phyloP scores from a whole-genome alignment of 2,113 vertebrate species.

The Sylvietta virens region DNA sequence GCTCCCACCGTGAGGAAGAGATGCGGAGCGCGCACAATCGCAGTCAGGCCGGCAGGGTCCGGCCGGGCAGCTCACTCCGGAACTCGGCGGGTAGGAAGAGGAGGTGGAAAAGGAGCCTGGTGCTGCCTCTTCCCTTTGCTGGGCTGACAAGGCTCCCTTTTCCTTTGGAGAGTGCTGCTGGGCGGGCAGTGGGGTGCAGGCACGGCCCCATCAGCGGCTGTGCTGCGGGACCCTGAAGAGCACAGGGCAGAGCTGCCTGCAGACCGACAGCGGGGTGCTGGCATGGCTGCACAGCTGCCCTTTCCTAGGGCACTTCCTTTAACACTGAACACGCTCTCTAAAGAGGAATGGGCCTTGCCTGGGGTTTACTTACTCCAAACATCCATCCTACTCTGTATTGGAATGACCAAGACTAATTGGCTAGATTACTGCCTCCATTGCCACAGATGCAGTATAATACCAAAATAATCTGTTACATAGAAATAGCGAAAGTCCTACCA shows the following conservation, averaged over 20 bases:
- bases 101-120: background rate
- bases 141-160: background rate
- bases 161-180: background rate
- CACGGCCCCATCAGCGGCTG: fast-evolving
- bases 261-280: fast-evolving
- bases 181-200: background rate
- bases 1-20: fast-evolving
- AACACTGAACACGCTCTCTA: background rate
- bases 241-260: background rate
- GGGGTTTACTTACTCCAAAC: background rate
- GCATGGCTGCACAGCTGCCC: background rate
- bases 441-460: background rate
- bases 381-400: background rate
- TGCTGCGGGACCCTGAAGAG: background rate
- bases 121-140: background rate
- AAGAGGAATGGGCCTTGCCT: background rate
- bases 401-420: background rate
- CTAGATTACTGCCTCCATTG: background rate
- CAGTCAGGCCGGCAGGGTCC: fast-evolving
- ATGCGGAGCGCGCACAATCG: fast-evolving
- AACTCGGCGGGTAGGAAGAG: fast-evolving
- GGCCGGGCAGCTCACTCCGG: background rate
- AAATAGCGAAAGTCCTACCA: background rate
- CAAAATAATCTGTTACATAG: background rate
- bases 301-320: background rate